Base-by-base conservation (phyloP, 2,888 invertebrate species). In the Nudaria mundana region DNA sequence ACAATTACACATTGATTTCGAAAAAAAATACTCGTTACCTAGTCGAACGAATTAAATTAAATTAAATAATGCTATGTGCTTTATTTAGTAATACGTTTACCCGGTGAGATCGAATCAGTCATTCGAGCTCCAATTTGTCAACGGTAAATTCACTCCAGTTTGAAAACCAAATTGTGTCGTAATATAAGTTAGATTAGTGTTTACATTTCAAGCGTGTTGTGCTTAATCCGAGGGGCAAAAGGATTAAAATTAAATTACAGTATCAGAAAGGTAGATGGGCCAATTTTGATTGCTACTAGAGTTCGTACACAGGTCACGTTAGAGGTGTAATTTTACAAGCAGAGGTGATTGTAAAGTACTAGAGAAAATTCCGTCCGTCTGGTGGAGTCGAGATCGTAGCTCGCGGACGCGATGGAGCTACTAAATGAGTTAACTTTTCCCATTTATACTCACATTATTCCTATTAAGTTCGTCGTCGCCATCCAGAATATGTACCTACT, bases 391-490 rank as follows among this genome's bases (percentile, higher is more conserved):
- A 54, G 68, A 63, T 55, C 66, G 55, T 53, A 56, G 41, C 57
- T 52, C 61, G 59, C 61, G 70, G 66, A 68, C 69, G 66, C 66
- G 50, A 64, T 69, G 64, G 64, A 70, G 74, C 65, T 63, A 56
- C 69, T 68, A 80, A 85, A 84, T 72, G 82, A 80, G 73, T 72
- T 69, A 86, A 86, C 77, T 86, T 86, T 83, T 68, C 77, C 77
- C 84, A 86, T 85, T 85, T 77, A 75, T 80, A 78, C 74, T 72
- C 72, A 77, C 81, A 80, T 83, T 83, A 82, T 77, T 76, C 76
- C 78, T 74, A 81, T 81, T 81, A 83, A 79, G 75, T 80, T 81
- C 70, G 73, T 72, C 70, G 73, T 72, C 71, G 69, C 63, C 66
- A 58, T 66, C 64, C 54, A 57, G 70, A 82, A 73, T 73, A 76